Base-by-base conservation (phyloP, 2,888 invertebrate species). In the Dasysyrphus tricinctus region DNA sequence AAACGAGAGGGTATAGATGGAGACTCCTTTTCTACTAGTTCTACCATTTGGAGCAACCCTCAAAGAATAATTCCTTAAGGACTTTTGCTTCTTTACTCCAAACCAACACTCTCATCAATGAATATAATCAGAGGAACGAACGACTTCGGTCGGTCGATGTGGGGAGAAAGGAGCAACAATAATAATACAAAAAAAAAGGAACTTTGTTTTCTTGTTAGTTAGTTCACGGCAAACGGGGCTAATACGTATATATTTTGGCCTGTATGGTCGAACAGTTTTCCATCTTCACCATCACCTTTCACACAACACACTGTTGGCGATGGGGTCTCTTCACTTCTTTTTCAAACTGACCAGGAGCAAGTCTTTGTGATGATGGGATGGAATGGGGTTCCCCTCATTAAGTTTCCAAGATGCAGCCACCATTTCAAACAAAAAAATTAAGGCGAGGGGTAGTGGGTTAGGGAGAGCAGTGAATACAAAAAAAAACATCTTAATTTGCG, bases 41-140 rank as follows among this genome's bases (percentile, higher is more conserved):
- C 32, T 61, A 63, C 54, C 69, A 80, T 74, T 83, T 59, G 73
- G 54, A 61, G 81, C 74, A 81, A 81, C 83, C 76, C 67, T 83
- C 83, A 83, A 87, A 83, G 83, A 87, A 87, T 83, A 80, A 76
- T 80, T 87, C 87, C 80, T 87, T 87, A 80, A 87, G 87, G 87
- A 87, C 79, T 69, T 24, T 24, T 83, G 83, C 72, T 79, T 75
- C 79, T 67, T 79, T 77, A 49, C 70, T 56, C 63, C 81, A 76
- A 70, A 67, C 49, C 72, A 47, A 67, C 65, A 59, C 81, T 76
- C 73, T 65, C 44, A 49, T 77, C 73, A 44, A 47, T 65, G 82
- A 57, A 65, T 70, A 86, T 74, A 86, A 82, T 82, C 85, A 81
- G 78, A 80, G 67, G 51, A 39, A 42, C 44, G 24, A 39, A 65